Base-by-base conservation (phyloP, 2,113 vertebrate genomes). In the Plectropomus leopardus region DNA sequence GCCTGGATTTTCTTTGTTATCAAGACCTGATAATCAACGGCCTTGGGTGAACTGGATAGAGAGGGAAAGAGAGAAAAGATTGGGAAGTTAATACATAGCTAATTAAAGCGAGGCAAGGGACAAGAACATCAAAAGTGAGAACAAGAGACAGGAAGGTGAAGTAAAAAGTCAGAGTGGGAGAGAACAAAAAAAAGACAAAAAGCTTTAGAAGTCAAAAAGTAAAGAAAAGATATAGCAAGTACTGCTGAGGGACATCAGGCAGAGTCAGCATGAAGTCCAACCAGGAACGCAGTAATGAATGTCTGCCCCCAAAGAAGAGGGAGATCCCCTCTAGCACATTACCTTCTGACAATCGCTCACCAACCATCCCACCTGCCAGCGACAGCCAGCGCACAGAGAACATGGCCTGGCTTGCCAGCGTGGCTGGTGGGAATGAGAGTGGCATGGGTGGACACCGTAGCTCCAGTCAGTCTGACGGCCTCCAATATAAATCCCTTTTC, bases 241-340 rank as follows among this genome's bases (percentile, higher is more conserved):
- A 92, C 91, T 82, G 67, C 48, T 61, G 14, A 80, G 57, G 66
- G 66, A 63, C 71, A 42, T 66, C 57, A 84, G 54, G 67, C 17
- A 32, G 61, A 84, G 54, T 78, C 96, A 97, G 95, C 89, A 99
- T 99, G 98, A 99, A 99, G 97, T 98, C 98, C 92, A 98, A 96
- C 93, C 98, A 98, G 89, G 98, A 99, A 92, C 95, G 98, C 91
- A 99, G 98, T 94, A 99, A 99, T 84, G 98, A 99, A 95, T 98
- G 98, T 95, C 95, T 99, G 92, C 98, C 98, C 67, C 98, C 98
- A 59, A 99, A 99, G 93, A 99, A 99, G 92, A 96, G 98, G 86
- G 98, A 99, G 93, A 95, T 99, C 92, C 96, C 95, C 34, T 94
- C 97, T 59, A 95, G 96, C 91, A 98, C 96, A 86, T 94, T 97